A percentile compares a stretch with the other conserved stretches of the same genome.
phyloP scores from a whole-genome alignment of 1,140 invertebrate species.

The Hylaeus anthracinus region DNA sequence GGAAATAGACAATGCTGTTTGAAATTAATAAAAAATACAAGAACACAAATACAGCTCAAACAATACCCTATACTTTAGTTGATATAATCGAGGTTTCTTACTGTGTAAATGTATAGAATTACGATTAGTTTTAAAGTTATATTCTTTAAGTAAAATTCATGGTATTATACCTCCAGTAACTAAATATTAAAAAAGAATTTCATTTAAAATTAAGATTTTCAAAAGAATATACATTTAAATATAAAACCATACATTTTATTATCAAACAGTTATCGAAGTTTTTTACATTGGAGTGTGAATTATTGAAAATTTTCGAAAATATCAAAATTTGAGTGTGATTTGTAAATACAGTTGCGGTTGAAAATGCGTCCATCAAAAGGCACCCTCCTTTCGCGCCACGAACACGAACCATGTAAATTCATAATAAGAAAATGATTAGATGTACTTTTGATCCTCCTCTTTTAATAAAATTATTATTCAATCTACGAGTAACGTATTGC shows the following conservation, averaged over 20 bases:
- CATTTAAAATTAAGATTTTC: not conserved
- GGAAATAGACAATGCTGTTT: not conserved
- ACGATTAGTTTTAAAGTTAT: too few relatives aligned
- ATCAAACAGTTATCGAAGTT: not conserved
- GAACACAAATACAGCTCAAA: not conserved
- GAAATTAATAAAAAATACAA: not conserved
- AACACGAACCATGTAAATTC: conserved; percentile 10
- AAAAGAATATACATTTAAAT: not conserved
- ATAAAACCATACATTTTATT: not conserved
- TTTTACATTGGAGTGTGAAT: not conserved
- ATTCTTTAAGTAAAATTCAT: not conserved
- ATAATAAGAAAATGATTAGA: not conserved
- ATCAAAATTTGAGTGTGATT: not conserved
- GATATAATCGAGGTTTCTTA: not conserved
- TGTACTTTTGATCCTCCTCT: not conserved
- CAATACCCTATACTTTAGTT: not conserved
- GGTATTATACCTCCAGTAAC: not conserved
- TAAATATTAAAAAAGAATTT: not conserved
- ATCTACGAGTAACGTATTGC: not conserved
- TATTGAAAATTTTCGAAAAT: not conserved
- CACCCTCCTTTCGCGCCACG: not conserved
- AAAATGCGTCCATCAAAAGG: not conserved
- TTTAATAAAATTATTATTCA: not conserved
- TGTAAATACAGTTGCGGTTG: not conserved
- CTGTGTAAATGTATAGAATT: not conserved